Percentiles rank a stretch among this genome's conserved stretches.
Conservation (phyloP, 2,113 vertebrate species). For the Pollachius pollachius region DNA sequence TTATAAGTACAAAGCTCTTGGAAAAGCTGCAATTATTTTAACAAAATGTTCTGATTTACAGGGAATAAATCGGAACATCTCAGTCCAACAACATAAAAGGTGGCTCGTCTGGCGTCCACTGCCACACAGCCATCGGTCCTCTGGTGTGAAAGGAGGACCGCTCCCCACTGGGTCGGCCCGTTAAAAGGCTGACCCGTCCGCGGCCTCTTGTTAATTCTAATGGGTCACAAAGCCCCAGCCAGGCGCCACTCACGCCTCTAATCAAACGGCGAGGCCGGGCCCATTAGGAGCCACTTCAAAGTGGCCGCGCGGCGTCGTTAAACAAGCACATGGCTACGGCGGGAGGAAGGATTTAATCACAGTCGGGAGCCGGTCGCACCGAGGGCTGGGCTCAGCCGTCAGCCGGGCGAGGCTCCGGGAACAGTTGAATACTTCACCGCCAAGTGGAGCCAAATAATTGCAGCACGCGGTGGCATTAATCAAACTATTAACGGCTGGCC, state of each 20-base stretch:
- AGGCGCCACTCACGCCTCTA: slow-evolving; percentile 66
- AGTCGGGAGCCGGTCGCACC: slow-evolving; percentile 19
- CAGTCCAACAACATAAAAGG: too few species aligned
- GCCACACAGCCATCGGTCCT: too few species aligned
- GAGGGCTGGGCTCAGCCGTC: slow-evolving; percentile 16
- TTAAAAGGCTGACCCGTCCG: slow-evolving; percentile 55
- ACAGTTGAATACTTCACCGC: slow-evolving; percentile 36
- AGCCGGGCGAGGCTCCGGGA: slow-evolving; percentile 32
- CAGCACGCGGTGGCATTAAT: slow-evolving; percentile 42
- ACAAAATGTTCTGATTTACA: too few species aligned
- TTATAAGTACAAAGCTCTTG: too few species aligned
- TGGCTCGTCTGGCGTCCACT: too few species aligned
- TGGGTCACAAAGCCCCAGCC: slow-evolving; percentile 66
- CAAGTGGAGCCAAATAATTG: slow-evolving; percentile 53
- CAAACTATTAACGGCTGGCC: slow-evolving; percentile 77
- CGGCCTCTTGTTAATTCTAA: slow-evolving; percentile 71
- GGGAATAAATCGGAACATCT: too few species aligned
- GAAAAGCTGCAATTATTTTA: too few species aligned
- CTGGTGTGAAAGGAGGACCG: too few species aligned
- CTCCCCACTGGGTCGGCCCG: slow-evolving; percentile 7
- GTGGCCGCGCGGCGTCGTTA: slow-evolving; percentile 53
- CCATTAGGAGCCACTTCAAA: slow-evolving; percentile 67
- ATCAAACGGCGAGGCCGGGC: slow-evolving; percentile 65
- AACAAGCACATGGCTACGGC: slow-evolving; percentile 44
- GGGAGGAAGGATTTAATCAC: slow-evolving; percentile 48